Base-by-base conservation (phyloP, 2,888 invertebrate genomes). In the Mythimna pallens region DNA sequence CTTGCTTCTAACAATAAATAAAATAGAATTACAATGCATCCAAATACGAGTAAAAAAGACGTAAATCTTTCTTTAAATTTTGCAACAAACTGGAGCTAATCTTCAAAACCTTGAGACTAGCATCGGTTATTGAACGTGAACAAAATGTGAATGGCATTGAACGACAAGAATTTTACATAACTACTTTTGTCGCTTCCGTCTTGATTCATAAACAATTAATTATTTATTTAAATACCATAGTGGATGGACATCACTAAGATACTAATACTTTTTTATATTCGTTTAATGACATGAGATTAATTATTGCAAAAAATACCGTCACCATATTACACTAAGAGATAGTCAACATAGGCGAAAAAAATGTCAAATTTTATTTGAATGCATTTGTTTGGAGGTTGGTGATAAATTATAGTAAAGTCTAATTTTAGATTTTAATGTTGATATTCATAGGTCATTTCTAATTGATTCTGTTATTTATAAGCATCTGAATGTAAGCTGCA, bases 41-140 rank as follows among this genome's bases (percentile, higher is more conserved):
- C 12, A 0, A 12, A 43, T 43, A n/a, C n/a, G n/a, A n/a, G n/a
- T n/a, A 43, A 12, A 14, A 43, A 43, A 43, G 14, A 0, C 47
- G 17, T 47, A 47, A 36, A 22, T 43, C 2, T 34, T 43, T 34
- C 17, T 8, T 5, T n/a, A 47, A n/a, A 59, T 47, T 55, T 20
- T 25, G 17, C 4, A 52, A 43, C 2, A 62, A 65, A 57, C 9
- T 14, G 43, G 1, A 17, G 7, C 10, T 14, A 3, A n/a, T 14
- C 20, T 3, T 22, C 14, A 36, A 22, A 3, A 61, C 25, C 55
- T 66, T 64, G 54, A 47, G 36, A 64, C 22, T 8, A 9, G 57
- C 47, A 68, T 68, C 61, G 76, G 76, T 77, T 67, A 75, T 68
- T 74, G 71, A 76, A 75, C 75, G 80, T 75, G 65, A 55, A 54